Percentiles rank a stretch among this genome's conserved stretches.
Evolutionary conservation across 2,797 vertebrate species (phyloP).

Genomic region (Masticophis lateralis): DNA sequence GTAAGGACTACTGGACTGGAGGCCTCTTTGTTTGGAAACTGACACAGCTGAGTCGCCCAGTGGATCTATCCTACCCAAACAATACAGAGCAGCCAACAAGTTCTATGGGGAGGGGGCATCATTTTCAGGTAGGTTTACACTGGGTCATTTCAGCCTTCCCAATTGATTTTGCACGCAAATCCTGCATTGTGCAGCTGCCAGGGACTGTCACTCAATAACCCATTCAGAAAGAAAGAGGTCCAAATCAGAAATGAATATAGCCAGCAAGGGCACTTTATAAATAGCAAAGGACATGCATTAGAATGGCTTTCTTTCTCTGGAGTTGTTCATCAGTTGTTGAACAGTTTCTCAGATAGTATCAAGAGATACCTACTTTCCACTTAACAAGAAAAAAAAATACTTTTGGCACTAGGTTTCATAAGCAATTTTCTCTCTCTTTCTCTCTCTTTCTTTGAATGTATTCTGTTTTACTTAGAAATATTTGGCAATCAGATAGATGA

Average conservation of each 20-base stretch:
- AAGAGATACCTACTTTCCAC: background rate
- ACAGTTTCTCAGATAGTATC: constrained; percentile 8
- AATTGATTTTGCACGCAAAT: constrained; percentile 51
- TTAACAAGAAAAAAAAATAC: constrained; percentile 27
- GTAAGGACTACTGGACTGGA: constrained; percentile 39
- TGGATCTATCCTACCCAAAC: constrained; percentile 6
- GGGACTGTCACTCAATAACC: constrained; percentile 41
- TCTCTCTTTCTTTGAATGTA: background rate
- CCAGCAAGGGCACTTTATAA: constrained; percentile 41
- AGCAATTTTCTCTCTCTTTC: background rate
- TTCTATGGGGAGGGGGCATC: background rate
- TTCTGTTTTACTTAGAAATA: constrained; percentile 34
- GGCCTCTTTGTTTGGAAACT: constrained; percentile 34
- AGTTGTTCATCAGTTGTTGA: constrained; percentile 16
- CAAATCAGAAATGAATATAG: constrained; percentile 53
- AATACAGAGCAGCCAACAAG: constrained; percentile 24
- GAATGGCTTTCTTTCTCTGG: background rate
- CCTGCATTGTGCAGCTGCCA: constrained; percentile 44
- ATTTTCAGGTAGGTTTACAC: constrained; percentile 34
- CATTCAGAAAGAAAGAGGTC: constrained; percentile 43
- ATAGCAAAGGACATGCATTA: constrained; percentile 35
- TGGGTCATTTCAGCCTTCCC: constrained; percentile 20
- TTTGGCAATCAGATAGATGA: constrained; percentile 1
- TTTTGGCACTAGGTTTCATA: constrained; percentile 2
- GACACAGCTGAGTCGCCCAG: constrained; percentile 45